phyloP scores from a whole-genome alignment of 2,888 invertebrate species.

The Argynnis bischoffii region DNA sequence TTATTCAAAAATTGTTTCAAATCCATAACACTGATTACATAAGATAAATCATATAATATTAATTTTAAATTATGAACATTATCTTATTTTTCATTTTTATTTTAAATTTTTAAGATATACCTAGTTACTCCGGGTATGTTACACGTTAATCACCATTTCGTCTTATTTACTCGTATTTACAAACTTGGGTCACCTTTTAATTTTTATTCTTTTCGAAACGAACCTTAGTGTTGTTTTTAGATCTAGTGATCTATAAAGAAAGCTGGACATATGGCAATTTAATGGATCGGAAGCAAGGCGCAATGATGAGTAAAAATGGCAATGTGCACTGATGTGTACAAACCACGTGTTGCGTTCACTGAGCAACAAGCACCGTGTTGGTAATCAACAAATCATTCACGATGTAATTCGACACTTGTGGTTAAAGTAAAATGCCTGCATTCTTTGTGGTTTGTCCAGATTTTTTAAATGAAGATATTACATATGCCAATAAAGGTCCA shows the following conservation, averaged over 20 bases:
- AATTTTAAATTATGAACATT: too few species aligned
- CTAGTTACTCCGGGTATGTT: too few species aligned
- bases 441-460: constrained; percentile 34
- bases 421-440: constrained; percentile 34
- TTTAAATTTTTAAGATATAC: too few species aligned
- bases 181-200: too few species aligned
- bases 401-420: constrained; percentile 36
- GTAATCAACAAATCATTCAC: constrained; percentile 37
- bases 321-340: constrained; percentile 60
- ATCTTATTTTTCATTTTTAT: too few species aligned
- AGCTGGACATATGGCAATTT: constrained; percentile 54
- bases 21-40: too few species aligned
- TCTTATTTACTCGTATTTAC: too few species aligned
- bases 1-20: too few species aligned
- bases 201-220: too few species aligned
- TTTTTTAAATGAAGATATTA: constrained; percentile 28
- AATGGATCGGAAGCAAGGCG: constrained; percentile 60
- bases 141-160: too few species aligned
- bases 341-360: constrained; percentile 62
- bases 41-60: too few species aligned
- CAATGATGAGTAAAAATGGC: constrained; percentile 65
- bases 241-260: constrained; percentile 24
- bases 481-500: constrained; percentile 12
- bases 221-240: not conserved
- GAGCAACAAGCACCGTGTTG: constrained; percentile 31